A percentile compares a stretch with the other conserved stretches of the same genome.
Conservation (phyloP, 2,888 invertebrate species). For the Gymnoscelis rufifasciata region DNA sequence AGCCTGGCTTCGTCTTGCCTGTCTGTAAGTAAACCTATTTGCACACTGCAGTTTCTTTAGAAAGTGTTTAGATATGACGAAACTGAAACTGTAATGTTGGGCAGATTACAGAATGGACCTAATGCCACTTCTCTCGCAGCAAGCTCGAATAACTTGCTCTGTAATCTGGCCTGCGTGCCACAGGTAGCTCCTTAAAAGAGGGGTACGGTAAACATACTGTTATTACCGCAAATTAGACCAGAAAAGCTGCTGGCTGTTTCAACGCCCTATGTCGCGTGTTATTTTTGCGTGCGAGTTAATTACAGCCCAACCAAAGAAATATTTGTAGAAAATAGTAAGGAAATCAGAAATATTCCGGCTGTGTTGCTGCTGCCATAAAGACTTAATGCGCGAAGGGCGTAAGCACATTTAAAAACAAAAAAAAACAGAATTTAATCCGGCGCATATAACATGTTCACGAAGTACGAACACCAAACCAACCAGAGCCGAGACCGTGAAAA, state of each 20-base stretch:
- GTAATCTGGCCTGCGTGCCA: constrained; percentile 69
- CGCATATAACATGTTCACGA: constrained; percentile 59
- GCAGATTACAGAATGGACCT: constrained; percentile 58
- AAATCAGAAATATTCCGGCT: constrained; percentile 12
- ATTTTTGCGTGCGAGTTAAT: constrained; percentile 26
- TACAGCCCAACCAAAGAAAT: constrained; percentile 19
- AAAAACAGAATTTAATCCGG: constrained; percentile 28
- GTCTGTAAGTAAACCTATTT: constrained; percentile 42
- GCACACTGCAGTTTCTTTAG: constrained; percentile 68
- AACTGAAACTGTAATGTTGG: constrained; percentile 62
- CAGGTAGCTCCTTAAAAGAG: constrained; percentile 47
- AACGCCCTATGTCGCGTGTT: constrained; percentile 32
- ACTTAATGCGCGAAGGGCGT: too few relatives aligned
- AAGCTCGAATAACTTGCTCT: constrained; percentile 40
- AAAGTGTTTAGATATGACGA: constrained; percentile 74
- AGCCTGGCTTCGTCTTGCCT: constrained; percentile 57
- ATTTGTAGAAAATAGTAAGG: constrained; percentile 21
- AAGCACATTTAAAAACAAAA: too few relatives aligned
- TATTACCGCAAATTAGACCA: constrained; percentile 52
- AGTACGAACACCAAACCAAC: constrained; percentile 30
- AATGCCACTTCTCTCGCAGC: constrained; percentile 52
- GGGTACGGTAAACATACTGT: constrained; percentile 34
- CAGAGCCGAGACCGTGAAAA: constrained; percentile 66
- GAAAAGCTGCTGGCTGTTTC: constrained; percentile 45
- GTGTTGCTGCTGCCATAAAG: too few relatives aligned